Evolutionary conservation across 2,113 vertebrate species (phyloP).

Genomic region (Oncorhynchus tshawytscha): DNA sequence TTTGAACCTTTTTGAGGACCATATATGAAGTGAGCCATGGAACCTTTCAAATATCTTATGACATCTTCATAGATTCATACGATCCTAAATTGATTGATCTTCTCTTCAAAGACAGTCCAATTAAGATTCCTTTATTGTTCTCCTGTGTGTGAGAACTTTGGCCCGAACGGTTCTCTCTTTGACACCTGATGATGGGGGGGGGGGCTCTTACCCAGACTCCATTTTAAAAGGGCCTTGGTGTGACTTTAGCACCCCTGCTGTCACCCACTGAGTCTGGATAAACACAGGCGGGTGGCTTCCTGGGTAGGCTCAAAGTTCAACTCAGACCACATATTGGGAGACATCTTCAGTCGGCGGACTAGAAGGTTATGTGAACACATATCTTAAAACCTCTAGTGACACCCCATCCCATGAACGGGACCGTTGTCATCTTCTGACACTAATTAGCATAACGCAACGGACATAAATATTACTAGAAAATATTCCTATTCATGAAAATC

Average conservation of each 20-base stretch:
- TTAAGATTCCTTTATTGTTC: slow-evolving; percentile 51
- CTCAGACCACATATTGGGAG: slow-evolving; percentile 39
- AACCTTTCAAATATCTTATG: too few relatives aligned
- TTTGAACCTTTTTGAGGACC: too few relatives aligned
- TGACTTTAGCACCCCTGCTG: slow-evolving; percentile 64
- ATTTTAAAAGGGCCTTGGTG: slow-evolving; percentile 66
- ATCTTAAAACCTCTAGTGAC: too few relatives aligned
- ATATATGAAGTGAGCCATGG: too few relatives aligned
- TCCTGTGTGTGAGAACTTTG: slow-evolving; percentile 62
- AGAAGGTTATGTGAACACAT: too few relatives aligned
- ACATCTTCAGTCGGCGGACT: not conserved
- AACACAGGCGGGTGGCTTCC: slow-evolving; percentile 55
- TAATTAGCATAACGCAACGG: too few relatives aligned
- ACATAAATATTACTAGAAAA: too few relatives aligned
- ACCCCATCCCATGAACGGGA: too few relatives aligned
- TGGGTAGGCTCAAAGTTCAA: slow-evolving; percentile 34
- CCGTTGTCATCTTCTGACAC: too few relatives aligned
- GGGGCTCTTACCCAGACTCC: slow-evolving; percentile 41
- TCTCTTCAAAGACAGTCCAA: slow-evolving; percentile 63
- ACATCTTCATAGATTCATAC: too few relatives aligned
- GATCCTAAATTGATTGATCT: slow-evolving; percentile 45
- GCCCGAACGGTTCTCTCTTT: slow-evolving; percentile 45
- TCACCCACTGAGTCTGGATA: slow-evolving; percentile 62
- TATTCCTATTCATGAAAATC: too few relatives aligned
- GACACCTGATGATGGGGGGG: slow-evolving; percentile 64